These are phyloP conservation scores for Chamaetylas fuelleborni DNA, from an alignment of 2,113 vertebrate genomes.

Conservation along the genomic window DNA sequence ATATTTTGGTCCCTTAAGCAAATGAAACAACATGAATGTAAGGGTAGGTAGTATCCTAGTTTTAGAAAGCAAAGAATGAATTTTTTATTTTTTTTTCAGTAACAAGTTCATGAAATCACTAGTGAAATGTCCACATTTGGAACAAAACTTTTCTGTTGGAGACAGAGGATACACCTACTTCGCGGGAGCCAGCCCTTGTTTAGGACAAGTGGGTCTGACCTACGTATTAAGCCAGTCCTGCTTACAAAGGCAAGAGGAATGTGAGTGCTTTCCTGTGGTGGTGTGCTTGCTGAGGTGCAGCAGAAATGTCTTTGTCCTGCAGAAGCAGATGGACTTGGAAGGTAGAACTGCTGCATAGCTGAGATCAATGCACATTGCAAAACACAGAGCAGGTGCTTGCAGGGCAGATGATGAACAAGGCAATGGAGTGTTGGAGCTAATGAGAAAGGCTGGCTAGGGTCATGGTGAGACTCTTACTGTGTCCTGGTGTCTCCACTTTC, in stretches of 20 bases:
- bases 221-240: neutral
- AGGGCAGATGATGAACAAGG: neutral
- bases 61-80: neutral
- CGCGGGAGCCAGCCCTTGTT: neutral
- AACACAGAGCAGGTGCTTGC: neutral
- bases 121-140: neutral
- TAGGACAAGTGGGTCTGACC: neutral
- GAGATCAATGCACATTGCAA: accelerated
- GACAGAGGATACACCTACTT: neutral
- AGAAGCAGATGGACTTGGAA: neutral
- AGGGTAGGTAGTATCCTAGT: neutral
- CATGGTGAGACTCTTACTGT: neutral
- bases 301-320: neutral
- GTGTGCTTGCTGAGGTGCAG: neutral
- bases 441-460: neutral
- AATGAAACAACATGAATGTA: neutral
- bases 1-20: neutral
- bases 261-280: neutral
- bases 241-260: neutral
- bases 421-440: neutral
- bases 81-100: neutral
- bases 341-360: neutral
- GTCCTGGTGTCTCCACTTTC: neutral
- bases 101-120: neutral
- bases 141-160: neutral